A percentile compares a stretch with the other conserved stretches of the same genome.
These are phyloP conservation scores for Psephotus haematonotus DNA, from an alignment of 2,113 vertebrate species.

Conservation along the genomic window DNA sequence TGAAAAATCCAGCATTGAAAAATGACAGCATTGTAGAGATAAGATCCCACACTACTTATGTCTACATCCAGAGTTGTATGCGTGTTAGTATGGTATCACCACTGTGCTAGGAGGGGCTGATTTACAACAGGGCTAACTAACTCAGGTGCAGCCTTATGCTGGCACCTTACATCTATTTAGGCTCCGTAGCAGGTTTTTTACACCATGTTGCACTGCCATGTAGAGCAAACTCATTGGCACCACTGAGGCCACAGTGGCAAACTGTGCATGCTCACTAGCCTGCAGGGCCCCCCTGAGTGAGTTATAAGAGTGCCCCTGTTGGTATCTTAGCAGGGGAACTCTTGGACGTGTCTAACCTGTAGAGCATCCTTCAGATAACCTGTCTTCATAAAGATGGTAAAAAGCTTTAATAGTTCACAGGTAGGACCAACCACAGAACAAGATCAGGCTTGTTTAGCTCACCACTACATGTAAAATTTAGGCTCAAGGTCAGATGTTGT, in stretches of 20 bases:
- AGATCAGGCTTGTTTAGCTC: not conserved
- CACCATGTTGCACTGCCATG: not conserved
- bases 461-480: not conserved
- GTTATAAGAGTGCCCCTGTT: accelerated
- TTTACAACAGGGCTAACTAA: not conserved
- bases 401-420: not conserved
- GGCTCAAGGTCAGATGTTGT: not conserved
- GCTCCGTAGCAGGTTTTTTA: not conserved
- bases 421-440: not conserved
- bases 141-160: not conserved
- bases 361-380: not conserved
- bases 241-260: not conserved
- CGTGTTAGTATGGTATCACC: accelerated
- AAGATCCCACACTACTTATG: not conserved
- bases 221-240: not conserved
- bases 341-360: not conserved
- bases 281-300: not conserved
- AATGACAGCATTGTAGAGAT: not conserved
- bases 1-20: not conserved
- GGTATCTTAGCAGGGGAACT: not conserved
- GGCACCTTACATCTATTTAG: accelerated
- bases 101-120: not conserved
- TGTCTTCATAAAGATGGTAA: not conserved
- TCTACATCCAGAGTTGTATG: not conserved
- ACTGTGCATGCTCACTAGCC: not conserved